A percentile compares a stretch with the other conserved stretches of the same genome.
Evolutionary conservation across 2,113 vertebrate genomes (phyloP).

Genomic region (Charadrius vociferus): DNA sequence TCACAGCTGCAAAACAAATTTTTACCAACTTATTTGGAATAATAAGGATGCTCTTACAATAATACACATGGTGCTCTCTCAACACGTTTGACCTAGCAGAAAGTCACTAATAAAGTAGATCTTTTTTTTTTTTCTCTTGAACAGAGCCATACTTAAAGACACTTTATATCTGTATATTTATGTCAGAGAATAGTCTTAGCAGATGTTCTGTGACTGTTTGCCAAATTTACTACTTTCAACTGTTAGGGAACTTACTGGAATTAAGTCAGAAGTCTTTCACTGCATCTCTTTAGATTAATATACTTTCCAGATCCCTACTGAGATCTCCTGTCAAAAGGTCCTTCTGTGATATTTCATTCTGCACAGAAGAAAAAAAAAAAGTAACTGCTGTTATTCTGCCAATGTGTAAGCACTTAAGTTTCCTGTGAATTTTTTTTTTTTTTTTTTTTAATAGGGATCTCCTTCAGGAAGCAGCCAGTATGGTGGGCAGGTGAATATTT

Average conservation of each 20-base stretch:
- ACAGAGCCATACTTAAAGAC: not conserved
- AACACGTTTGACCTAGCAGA: not conserved
- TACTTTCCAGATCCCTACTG: not conserved
- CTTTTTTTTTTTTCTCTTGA: not conserved
- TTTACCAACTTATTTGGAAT: not conserved
- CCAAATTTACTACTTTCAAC: not conserved
- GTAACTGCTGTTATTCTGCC: not conserved
- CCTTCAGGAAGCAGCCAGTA: conserved; percentile 23
- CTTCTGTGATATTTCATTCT: not conserved
- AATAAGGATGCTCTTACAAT: not conserved
- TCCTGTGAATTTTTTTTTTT: not conserved
- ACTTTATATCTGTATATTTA: not conserved
- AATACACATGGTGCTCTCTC: not conserved
- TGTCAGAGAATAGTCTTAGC: not conserved
- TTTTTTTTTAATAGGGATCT: conserved; percentile 1
- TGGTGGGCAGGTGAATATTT: conserved; percentile 10
- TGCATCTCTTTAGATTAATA: not conserved
- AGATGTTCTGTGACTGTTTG: not conserved
- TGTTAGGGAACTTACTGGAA: not conserved
- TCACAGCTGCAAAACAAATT: not conserved
- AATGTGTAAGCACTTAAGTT: not conserved
- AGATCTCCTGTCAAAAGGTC: not conserved
- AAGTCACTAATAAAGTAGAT: not conserved
- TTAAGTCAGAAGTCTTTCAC: not conserved
- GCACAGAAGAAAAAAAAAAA: not conserved